Evolutionary conservation across 92 coral and sea anemone species (phyloP).

Genomic region (Muricea muricata): DNA sequence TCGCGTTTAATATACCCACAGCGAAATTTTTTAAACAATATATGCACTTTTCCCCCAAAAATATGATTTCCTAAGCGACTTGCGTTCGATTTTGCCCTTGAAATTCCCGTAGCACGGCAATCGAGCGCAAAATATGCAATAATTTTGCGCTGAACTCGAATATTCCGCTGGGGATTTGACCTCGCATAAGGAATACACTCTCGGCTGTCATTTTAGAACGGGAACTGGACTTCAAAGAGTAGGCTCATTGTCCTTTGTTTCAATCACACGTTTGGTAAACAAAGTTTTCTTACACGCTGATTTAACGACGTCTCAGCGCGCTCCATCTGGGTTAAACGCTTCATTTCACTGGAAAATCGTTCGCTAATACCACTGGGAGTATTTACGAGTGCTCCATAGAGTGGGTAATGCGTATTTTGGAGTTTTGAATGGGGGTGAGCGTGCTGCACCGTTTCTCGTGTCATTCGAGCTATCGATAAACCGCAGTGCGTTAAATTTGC

Average conservation of each 20-base stretch:
- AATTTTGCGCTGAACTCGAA: not conserved
- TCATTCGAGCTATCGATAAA: no score
- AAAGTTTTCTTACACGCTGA: not conserved
- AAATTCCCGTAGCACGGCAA: not conserved
- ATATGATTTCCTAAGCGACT: no score
- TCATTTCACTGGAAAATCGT: not conserved
- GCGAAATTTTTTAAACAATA: not conserved
- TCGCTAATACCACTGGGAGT: not conserved
- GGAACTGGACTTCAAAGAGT: not conserved
- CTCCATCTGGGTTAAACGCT: not conserved
- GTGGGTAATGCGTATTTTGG: not conserved
- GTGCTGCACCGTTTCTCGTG: not conserved
- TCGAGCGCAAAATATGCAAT: not conserved
- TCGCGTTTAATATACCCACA: not conserved
- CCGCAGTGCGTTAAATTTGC: no score
- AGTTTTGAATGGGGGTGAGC: not conserved
- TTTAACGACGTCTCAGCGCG: not conserved
- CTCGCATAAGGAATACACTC: not conserved
- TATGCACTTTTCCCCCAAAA: no score
- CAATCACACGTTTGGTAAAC: conserved; percentile 17
- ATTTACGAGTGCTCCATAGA: not conserved
- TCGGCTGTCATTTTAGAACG: conserved; percentile 14
- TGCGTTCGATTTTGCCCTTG: not conserved
- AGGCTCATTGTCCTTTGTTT: conserved; percentile 37
- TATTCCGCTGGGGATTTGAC: not conserved